Conservation (phyloP, 2,888 invertebrate genomes). For the Sipha maydis region DNA sequence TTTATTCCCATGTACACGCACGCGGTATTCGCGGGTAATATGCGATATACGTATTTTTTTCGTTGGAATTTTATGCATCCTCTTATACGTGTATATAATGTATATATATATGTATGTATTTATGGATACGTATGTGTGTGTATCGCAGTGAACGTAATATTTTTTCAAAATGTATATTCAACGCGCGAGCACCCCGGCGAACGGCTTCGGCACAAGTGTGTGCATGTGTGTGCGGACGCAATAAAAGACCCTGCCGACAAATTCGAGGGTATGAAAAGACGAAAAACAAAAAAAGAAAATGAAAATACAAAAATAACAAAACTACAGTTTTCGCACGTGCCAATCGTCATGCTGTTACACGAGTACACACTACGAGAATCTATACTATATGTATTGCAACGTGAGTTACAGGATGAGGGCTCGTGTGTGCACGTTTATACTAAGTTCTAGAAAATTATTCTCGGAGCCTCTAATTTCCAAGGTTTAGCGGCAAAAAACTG, state of each 20-base stretch:
- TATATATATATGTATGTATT: constrained; percentile 4
- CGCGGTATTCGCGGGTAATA: constrained; percentile 27
- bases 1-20: constrained; percentile 17
- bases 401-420: too few species aligned
- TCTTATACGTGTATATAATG: neutral
- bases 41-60: constrained; percentile 1
- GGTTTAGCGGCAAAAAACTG: too few species aligned
- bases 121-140: neutral
- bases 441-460: too few species aligned
- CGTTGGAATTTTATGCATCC: neutral
- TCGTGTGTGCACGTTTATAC: too few species aligned
- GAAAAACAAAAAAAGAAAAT: neutral
- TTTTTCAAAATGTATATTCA: constrained; percentile 37
- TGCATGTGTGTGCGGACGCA: neutral
- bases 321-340: constrained; percentile 37
- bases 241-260: constrained; percentile 47
- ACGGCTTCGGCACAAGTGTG: neutral
- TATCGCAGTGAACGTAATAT: neutral
- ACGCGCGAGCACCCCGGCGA: constrained; percentile 17
- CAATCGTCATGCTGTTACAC: neutral
- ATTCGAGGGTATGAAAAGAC: constrained; percentile 22
- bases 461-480: too few species aligned
- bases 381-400: neutral
- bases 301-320: neutral
- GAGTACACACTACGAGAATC: neutral